Conservation (phyloP, 1,140 invertebrate genomes). For the Sitobion miscanthi region DNA sequence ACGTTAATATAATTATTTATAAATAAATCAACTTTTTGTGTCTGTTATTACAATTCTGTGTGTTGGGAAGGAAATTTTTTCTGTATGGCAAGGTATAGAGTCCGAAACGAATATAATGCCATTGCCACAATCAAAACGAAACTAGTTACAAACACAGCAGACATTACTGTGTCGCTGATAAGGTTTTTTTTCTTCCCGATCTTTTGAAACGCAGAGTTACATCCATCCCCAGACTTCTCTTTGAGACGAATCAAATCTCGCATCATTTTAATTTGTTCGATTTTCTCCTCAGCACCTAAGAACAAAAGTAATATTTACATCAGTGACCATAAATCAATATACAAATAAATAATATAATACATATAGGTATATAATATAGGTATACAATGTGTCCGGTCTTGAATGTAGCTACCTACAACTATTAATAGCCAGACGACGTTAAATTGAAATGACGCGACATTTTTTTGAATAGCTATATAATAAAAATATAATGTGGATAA, state of each 20-base stretch:
- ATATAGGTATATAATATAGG: no score
- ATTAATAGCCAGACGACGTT: no score
- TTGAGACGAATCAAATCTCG: slow-evolving; percentile 47
- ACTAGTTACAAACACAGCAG: slow-evolving; percentile 38
- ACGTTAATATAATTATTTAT: not conserved
- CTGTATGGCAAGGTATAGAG: slow-evolving; percentile 41
- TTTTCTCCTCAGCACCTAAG: slow-evolving; percentile 35
- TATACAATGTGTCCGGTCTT: no score
- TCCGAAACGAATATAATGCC: slow-evolving; percentile 42
- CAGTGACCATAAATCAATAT: not conserved
- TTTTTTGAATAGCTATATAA: no score
- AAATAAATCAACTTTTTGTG: not conserved
- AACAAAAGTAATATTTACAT: not conserved
- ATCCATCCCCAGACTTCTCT: slow-evolving; percentile 15
- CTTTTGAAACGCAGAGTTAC: slow-evolving; percentile 3
- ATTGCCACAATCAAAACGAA: slow-evolving; percentile 45
- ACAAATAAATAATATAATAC: no score
- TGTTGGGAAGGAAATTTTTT: slow-evolving; percentile 48
- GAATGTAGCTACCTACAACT: no score
- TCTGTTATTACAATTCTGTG: slow-evolving; percentile 33
- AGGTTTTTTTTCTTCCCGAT: slow-evolving; percentile 36
- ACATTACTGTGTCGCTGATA: slow-evolving; percentile 44
- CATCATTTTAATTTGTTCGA: slow-evolving; percentile 53
- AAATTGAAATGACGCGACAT: no score
- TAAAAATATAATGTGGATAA: no score